Evolutionary conservation across 2,113 vertebrate genomes (phyloP).

Genomic region (Brachirus orientalis): DNA sequence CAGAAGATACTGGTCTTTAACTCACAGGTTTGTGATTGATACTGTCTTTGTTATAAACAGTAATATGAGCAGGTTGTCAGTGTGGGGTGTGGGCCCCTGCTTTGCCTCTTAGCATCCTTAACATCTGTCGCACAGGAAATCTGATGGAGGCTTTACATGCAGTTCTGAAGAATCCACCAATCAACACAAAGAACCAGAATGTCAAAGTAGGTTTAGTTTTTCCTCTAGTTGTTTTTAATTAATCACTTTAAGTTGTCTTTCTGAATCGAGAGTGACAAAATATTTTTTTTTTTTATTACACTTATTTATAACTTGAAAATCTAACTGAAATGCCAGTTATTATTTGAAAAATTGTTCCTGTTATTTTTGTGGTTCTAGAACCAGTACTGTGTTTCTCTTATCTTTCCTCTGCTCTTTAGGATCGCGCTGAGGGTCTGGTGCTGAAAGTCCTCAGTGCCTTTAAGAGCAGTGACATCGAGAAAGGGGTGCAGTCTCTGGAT

Average conservation of each 20-base stretch:
- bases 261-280: too few relatives aligned
- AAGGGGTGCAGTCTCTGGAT: conserved; percentile 94
- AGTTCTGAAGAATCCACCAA: conserved; percentile 96
- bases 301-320: neutral
- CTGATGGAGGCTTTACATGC: conserved; percentile 94
- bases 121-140: conserved; percentile 89
- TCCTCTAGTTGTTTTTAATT: too few relatives aligned
- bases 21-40: too few relatives aligned
- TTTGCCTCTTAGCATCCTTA: conserved; percentile 84
- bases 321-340: neutral
- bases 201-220: conserved; percentile 92
- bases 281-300: too few relatives aligned
- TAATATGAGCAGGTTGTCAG: neutral
- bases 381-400: neutral
- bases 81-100: neutral
- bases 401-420: conserved; percentile 74
- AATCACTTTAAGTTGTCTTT: too few relatives aligned
- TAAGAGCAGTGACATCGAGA: conserved; percentile 96
- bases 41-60: too few relatives aligned
- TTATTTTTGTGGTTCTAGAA: too few relatives aligned
- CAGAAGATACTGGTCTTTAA: too few relatives aligned
- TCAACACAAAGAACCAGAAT: conserved; percentile 97
- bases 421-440: conserved; percentile 94
- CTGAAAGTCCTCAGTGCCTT: conserved; percentile 97
- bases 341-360: too few relatives aligned